A percentile compares a stretch with the other conserved stretches of the same genome.
phyloP scores from a whole-genome alignment of 2,888 invertebrate species.

The Tenthredo scrophulariae region DNA sequence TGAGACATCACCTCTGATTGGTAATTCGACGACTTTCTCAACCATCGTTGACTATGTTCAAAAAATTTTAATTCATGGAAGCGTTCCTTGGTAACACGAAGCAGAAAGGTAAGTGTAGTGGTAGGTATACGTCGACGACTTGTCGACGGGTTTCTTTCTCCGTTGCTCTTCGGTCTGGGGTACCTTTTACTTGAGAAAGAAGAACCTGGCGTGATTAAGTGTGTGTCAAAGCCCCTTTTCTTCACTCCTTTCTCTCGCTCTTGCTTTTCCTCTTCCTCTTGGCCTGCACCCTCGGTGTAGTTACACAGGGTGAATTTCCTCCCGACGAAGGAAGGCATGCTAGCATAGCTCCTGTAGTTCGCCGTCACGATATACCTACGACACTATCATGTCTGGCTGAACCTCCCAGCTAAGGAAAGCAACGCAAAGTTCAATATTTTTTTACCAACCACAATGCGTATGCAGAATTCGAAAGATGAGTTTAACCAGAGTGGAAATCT shows the following conservation, averaged over 20 bases:
- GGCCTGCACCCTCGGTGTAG: not conserved
- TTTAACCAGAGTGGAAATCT: not conserved
- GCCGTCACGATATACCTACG: not conserved
- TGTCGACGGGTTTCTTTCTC: constrained; percentile 25
- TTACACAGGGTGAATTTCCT: not conserved
- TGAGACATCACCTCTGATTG: no score
- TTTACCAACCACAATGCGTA: not conserved
- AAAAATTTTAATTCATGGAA: not conserved
- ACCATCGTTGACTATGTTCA: not conserved
- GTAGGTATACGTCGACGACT: constrained; percentile 46
- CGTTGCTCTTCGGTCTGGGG: not conserved
- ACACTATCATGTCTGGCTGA: not conserved
- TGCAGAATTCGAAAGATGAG: not conserved
- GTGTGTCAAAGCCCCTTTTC: constrained; percentile 62
- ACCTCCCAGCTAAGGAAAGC: not conserved
- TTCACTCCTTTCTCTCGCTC: constrained; percentile 45
- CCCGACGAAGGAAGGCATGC: not conserved
- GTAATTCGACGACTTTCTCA: not conserved
- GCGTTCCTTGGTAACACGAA: not conserved
- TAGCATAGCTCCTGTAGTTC: not conserved
- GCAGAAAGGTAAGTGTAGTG: constrained; percentile 14
- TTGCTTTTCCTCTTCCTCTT: constrained; percentile 43
- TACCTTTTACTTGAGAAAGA: constrained; percentile 38
- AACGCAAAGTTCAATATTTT: not conserved
- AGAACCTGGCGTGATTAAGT: constrained; percentile 64